Evolutionary conservation across 2,888 invertebrate genomes (phyloP).

Genomic region (Baronia brevicornis): DNA sequence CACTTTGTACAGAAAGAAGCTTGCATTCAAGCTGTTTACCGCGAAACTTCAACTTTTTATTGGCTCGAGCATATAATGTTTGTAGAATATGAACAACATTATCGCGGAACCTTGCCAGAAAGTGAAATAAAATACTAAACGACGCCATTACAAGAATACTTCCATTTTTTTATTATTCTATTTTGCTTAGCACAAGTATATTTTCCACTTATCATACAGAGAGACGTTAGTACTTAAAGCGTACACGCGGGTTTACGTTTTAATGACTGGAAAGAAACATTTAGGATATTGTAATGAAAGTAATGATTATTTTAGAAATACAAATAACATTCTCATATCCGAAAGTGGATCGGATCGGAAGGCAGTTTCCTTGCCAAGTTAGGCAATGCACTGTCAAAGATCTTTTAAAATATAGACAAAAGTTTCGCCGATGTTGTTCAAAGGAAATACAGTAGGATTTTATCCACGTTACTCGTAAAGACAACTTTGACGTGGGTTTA

Average conservation of each 20-base stretch:
- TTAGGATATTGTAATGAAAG: no score
- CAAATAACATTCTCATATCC: slow-evolving; percentile 14
- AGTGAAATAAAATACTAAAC: slow-evolving; percentile 15
- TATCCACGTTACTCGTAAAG: slow-evolving; percentile 9
- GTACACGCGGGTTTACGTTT: no score
- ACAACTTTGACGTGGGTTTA: slow-evolving; percentile 9
- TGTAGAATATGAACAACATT: slow-evolving; percentile 13
- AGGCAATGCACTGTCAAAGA: slow-evolving; percentile 17
- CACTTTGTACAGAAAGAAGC: no score
- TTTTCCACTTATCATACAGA: no score
- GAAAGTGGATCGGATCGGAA: slow-evolving; percentile 15
- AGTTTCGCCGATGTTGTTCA: slow-evolving; percentile 16
- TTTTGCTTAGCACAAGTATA: slow-evolving; percentile 9
- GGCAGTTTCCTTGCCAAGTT: slow-evolving; percentile 15
- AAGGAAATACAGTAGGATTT: slow-evolving; percentile 12
- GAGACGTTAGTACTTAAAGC: no score
- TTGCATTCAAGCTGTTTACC: not conserved
- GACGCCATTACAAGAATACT: slow-evolving; percentile 11
- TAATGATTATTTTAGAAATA: slow-evolving; percentile 13
- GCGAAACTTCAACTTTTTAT: slow-evolving; percentile 11
- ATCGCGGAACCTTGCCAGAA: slow-evolving; percentile 13
- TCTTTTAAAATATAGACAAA: slow-evolving; percentile 16
- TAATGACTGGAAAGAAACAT: no score
- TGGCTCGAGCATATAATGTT: slow-evolving; percentile 9
- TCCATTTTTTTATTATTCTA: slow-evolving; percentile 12